A percentile compares a stretch with the other conserved stretches of the same genome.
Evolutionary conservation across 2,113 vertebrate species (phyloP).

Genomic region (Indicator maculatus): DNA sequence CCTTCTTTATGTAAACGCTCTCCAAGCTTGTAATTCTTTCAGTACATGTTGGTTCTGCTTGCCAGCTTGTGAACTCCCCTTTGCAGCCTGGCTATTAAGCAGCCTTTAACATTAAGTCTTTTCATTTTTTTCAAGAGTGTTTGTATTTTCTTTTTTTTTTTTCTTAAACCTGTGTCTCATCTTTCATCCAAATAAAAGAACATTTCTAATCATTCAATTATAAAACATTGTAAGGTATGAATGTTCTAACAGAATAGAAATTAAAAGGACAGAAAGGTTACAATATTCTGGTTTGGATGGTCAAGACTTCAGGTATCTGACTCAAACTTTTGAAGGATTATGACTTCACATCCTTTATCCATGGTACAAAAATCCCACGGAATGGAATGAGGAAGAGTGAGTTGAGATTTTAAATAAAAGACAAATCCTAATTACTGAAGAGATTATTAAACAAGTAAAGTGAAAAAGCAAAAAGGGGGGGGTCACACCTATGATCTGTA

Average conservation of each 20-base stretch:
- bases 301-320: background rate
- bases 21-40: background rate
- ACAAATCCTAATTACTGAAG: background rate
- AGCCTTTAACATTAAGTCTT: background rate
- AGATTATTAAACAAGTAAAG: background rate
- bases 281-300: background rate
- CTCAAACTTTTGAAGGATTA: background rate
- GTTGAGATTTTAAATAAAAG: background rate
- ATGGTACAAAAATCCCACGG: background rate
- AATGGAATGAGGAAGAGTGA: background rate
- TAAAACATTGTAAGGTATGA: background rate
- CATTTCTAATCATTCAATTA: background rate
- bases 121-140: background rate
- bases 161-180: background rate
- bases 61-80: background rate
- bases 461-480: background rate
- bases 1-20: background rate
- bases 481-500: fast-evolving
- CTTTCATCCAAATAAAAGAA: background rate
- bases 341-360: background rate
- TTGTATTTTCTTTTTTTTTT: background rate
- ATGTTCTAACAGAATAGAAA: background rate
- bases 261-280: background rate
- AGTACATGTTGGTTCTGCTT: background rate
- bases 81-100: background rate